Percentiles rank a stretch among this genome's conserved stretches.
These are phyloP conservation scores for Sorex maritimensis DNA, from an alignment of 2,797 vertebrate species.

Conservation along the genomic window DNA sequence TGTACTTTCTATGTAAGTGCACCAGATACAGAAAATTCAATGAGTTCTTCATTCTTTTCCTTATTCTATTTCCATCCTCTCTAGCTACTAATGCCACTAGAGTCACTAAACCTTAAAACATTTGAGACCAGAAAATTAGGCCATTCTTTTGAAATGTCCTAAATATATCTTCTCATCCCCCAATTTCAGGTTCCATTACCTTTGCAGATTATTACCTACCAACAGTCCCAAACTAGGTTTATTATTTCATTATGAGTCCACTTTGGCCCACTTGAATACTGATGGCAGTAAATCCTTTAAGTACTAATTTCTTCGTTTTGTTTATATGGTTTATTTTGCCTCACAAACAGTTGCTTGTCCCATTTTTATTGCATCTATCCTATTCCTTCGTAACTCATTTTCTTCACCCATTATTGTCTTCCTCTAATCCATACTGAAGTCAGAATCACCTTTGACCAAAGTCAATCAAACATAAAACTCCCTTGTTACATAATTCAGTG, in stretches of 20 bases:
- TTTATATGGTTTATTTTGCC: not conserved
- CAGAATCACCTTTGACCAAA: conserved; percentile 5
- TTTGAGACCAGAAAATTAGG: conserved; percentile 1
- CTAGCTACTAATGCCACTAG: not conserved
- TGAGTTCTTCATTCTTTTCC: not conserved
- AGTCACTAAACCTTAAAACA: conserved; percentile 1
- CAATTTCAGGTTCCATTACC: not conserved
- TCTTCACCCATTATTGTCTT: not conserved
- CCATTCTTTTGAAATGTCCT: conserved; percentile 20
- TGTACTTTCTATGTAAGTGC: conserved; percentile 8
- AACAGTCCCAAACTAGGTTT: not conserved
- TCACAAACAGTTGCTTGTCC: conserved; percentile 36
- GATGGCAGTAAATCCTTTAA: not conserved
- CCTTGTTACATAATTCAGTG: conserved; percentile 5
- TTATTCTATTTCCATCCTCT: not conserved
- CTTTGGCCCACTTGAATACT: not conserved
- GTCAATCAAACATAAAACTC: conserved; percentile 27
- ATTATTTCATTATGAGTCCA: not conserved
- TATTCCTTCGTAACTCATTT: not conserved
- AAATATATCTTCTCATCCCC: not conserved
- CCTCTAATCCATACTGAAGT: not conserved
- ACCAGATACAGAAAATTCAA: conserved; percentile 9
- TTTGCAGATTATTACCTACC: not conserved
- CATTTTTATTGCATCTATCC: not conserved
- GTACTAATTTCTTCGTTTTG: not conserved